Conservation (phyloP, 2,888 invertebrate genomes). For the Esperia sulphurella region DNA sequence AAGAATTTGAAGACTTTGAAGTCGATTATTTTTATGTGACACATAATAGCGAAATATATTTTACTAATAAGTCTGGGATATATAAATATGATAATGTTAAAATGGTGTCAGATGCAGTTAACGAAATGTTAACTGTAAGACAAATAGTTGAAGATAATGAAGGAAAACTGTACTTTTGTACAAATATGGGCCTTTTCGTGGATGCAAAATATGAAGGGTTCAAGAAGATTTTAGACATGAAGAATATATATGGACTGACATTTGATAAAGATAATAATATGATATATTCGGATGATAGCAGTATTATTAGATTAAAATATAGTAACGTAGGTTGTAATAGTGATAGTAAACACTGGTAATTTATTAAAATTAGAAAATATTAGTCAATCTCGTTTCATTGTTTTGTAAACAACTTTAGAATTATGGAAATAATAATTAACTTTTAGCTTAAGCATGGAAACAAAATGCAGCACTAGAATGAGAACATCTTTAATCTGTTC, state of each 20-base stretch:
- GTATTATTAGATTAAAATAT: conserved; percentile 36
- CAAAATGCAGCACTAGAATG: no score
- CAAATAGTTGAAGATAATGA: conserved; percentile 55
- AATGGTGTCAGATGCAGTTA: conserved; percentile 24
- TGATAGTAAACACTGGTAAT: conserved; percentile 27
- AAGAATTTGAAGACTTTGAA: conserved; percentile 50
- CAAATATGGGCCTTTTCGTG: conserved; percentile 43
- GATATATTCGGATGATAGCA: conserved; percentile 46
- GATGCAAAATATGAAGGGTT: conserved; percentile 23
- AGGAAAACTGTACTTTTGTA: conserved; percentile 43
- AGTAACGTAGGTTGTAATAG: conserved; percentile 34
- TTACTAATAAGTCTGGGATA: conserved; percentile 49
- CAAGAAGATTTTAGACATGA: conserved; percentile 37
- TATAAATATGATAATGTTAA: conserved; percentile 38
- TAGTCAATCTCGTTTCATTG: neutral
- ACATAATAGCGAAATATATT: conserved; percentile 34
- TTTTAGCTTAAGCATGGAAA: no score
- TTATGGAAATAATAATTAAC: no score
- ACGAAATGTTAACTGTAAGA: conserved; percentile 41
- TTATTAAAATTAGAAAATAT: conserved; percentile 4
- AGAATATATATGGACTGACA: conserved; percentile 42
- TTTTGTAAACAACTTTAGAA: neutral
- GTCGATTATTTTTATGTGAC: conserved; percentile 48
- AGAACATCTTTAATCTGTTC: no score
- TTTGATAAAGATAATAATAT: conserved; percentile 55